Base-by-base conservation (phyloP, 2,797 vertebrate species). In the Acanthurus leucopareius region DNA sequence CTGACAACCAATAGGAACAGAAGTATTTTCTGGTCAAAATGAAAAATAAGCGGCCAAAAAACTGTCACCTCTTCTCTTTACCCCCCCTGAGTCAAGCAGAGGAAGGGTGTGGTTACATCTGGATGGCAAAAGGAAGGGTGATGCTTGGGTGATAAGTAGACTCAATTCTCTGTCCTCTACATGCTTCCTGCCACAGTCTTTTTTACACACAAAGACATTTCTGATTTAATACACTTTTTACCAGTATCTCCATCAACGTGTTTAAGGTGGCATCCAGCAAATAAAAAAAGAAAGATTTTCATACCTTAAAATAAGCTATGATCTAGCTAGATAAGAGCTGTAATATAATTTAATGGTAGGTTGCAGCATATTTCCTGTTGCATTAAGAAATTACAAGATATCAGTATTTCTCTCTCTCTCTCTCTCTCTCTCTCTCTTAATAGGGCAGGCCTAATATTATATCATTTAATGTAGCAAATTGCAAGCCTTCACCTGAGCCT, bases 81-180 rank as follows among this genome's bases (percentile, higher is more conserved):
- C 53, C 51, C 9, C 13, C 22, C 64, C 22, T 28, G 40, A 7
- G 42, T 2, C 2, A 0, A 1, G 3, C 1, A 62, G 44, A 88
- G 89, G 90, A 90, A 92, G 90, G 91, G 90, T 66, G 91, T 62
- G 70, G 73, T 22, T 35, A 52, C 0, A 0, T 62, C 25, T 70
- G 53, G 19, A 57, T 67, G 62, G 25, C 17, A 69, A 59, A 40
- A 69, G 81, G 65, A 90, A 87, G 71, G 65, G 28, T 17, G 48
- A 85, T 77, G 32, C 15, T 63, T 38, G 13, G 10, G 16, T 61
- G 69, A 82, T 78, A 83, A 81, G 48, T 32, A 32, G 56, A 77
- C 0, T 19, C 28, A 53, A 53, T 10, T 7, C 6, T 20, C 10
- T 47, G 44, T 42, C 4, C 20, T 42, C 3, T 0, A 5, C 28